phyloP scores from a whole-genome alignment of 2,797 vertebrate genomes.

The Syngnathus acus region DNA sequence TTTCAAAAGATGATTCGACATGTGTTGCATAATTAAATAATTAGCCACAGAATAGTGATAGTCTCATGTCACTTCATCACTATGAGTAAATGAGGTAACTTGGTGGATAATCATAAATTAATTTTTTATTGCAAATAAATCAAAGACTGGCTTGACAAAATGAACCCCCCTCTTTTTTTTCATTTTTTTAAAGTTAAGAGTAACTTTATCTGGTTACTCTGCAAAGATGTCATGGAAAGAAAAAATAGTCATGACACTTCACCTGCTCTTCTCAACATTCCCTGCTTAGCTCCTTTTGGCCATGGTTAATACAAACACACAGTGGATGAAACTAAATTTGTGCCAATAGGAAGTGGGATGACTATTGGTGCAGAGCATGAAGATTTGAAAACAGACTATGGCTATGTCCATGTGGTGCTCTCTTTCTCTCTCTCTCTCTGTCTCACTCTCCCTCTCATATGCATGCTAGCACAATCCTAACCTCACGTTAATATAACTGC shows the following conservation, averaged over 20 bases:
- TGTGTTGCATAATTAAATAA: not conserved
- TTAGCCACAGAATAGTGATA: not conserved
- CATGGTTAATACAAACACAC: slow-evolving; percentile 34
- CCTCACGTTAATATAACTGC: slow-evolving; percentile 21
- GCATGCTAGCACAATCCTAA: slow-evolving; percentile 15
- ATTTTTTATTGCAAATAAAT: not conserved
- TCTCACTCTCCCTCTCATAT: slow-evolving; percentile 7
- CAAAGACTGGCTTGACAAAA: not conserved
- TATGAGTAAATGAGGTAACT: not conserved
- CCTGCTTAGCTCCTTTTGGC: slow-evolving; percentile 11
- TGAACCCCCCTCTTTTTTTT: not conserved
- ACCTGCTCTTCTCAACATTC: slow-evolving; percentile 48
- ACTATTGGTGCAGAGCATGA: slow-evolving; percentile 33
- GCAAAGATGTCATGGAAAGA: slow-evolving; percentile 23
- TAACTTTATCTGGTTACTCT: slow-evolving; percentile 4
- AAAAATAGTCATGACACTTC: slow-evolving; percentile 24
- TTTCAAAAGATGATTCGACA: not conserved
- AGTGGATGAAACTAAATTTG: slow-evolving; percentile 23
- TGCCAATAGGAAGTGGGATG: slow-evolving; percentile 10
- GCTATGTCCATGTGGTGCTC: slow-evolving; percentile 9
- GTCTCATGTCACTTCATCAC: not conserved
- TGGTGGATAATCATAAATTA: not conserved
- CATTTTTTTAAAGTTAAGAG: not conserved
- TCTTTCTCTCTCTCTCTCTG: slow-evolving; percentile 14
- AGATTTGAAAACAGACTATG: slow-evolving; percentile 26